phyloP scores from a whole-genome alignment of 2,888 invertebrate species.

The Clitarchus hookeri region DNA sequence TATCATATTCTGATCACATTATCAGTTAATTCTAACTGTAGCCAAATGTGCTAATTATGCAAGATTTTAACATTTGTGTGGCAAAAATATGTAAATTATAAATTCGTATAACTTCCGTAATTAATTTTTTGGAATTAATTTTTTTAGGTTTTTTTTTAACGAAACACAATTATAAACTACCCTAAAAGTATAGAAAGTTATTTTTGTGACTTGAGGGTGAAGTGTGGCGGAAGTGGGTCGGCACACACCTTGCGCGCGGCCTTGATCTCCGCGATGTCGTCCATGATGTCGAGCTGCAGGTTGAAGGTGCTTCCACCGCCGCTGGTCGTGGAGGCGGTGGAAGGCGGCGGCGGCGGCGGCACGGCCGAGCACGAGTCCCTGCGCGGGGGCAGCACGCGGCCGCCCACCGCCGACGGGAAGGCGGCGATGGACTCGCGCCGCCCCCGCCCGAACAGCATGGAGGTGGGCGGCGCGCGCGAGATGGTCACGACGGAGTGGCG shows the following conservation, averaged over 20 bases:
- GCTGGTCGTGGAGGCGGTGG: constrained; percentile 63
- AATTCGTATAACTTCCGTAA: too few relatives aligned
- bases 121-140: too few relatives aligned
- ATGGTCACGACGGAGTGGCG: constrained; percentile 87
- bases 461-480: constrained; percentile 74
- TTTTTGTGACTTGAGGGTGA: too few relatives aligned
- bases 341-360: constrained; percentile 65
- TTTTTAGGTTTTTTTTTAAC: too few relatives aligned
- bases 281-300: constrained; percentile 85
- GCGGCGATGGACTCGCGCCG: constrained; percentile 83
- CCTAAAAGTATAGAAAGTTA: too few relatives aligned
- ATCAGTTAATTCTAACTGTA: too few relatives aligned
- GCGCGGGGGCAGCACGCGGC: constrained; percentile 54
- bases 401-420: constrained; percentile 56
- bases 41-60: too few relatives aligned
- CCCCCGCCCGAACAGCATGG: constrained; percentile 69
- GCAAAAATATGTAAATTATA: too few relatives aligned
- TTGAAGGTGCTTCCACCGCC: constrained; percentile 74
- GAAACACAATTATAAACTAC: too few relatives aligned
- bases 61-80: too few relatives aligned
- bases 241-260: constrained; percentile 51
- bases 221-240: too few relatives aligned
- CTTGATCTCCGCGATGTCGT: constrained; percentile 72
- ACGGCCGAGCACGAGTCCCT: constrained; percentile 55
- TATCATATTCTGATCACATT: too few relatives aligned